Percentiles rank a stretch among this genome's conserved stretches.
Evolutionary conservation across 2,113 vertebrate genomes (phyloP).

Genomic region (Coptodon bakossiorum): DNA sequence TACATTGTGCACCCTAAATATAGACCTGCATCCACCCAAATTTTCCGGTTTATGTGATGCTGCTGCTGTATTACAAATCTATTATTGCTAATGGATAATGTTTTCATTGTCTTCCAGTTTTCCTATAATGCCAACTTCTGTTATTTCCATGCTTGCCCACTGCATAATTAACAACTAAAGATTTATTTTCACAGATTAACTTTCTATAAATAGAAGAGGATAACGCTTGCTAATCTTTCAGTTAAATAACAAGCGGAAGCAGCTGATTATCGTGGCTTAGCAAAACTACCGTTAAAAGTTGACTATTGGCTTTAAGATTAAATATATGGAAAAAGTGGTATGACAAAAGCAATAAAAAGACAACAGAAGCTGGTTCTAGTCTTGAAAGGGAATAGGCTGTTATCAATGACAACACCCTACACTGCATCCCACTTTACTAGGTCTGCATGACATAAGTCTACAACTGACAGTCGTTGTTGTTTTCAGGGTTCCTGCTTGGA

Average conservation of each 20-base stretch:
- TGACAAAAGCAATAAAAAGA: not conserved
- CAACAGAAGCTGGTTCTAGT: not conserved
- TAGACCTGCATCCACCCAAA: not conserved
- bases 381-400: not conserved
- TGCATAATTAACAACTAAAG: not conserved
- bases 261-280: not conserved
- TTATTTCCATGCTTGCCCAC: not conserved
- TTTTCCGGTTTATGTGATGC: slow-evolving; percentile 6
- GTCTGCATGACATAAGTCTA: slow-evolving; percentile 30
- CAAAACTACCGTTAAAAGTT: not conserved
- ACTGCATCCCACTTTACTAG: slow-evolving; percentile 4
- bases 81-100: not conserved
- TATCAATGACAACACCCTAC: not conserved
- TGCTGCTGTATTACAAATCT: not conserved
- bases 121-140: not conserved
- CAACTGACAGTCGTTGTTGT: slow-evolving; percentile 42
- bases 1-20: slow-evolving; percentile 10
- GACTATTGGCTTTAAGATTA: not conserved
- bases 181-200: not conserved
- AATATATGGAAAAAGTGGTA: not conserved
- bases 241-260: not conserved
- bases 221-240: not conserved
- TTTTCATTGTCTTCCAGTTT: not conserved
- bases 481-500: slow-evolving; percentile 43
- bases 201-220: not conserved